A percentile compares a stretch with the other conserved stretches of the same genome.
phyloP scores from a whole-genome alignment of 1,140 invertebrate genomes.

The Choristoneura fumiferana region DNA sequence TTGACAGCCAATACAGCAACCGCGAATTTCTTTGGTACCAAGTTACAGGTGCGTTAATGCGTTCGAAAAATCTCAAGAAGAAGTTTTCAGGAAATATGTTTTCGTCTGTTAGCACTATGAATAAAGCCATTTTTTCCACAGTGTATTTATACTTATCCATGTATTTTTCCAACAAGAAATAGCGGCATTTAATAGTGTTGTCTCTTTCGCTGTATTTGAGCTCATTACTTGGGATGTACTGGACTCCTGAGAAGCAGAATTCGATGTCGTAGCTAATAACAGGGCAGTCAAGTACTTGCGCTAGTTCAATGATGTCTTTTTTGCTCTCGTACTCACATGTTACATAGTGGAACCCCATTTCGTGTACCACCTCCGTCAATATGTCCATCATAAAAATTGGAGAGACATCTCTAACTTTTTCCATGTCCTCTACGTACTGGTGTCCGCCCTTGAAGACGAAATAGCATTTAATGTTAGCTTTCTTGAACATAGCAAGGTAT shows the following conservation, averaged over 20 bases:
- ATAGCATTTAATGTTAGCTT: constrained; percentile 43
- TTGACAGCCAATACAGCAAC: constrained; percentile 20
- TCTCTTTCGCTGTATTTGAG: not conserved
- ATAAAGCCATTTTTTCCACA: constrained; percentile 36
- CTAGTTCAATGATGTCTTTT: constrained; percentile 38
- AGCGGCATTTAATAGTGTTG: constrained; percentile 27
- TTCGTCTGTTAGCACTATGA: constrained; percentile 32
- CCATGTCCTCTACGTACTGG: not conserved
- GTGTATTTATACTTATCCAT: constrained; percentile 30
- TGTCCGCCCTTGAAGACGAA: constrained; percentile 49
- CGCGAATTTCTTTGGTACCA: constrained; percentile 1
- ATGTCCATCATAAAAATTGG: constrained; percentile 35
- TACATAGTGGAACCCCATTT: constrained; percentile 40
- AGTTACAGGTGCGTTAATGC: not conserved
- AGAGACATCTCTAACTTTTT: not conserved
- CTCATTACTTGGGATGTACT: constrained; percentile 30
- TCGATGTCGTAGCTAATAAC: constrained; percentile 40
- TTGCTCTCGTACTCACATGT: constrained; percentile 33
- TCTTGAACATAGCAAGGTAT: constrained; percentile 35
- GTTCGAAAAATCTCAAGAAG: constrained; percentile 27
- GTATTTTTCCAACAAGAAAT: constrained; percentile 31
- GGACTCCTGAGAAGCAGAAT: constrained; percentile 32
- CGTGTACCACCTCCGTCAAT: constrained; percentile 36
- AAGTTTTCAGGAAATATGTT: constrained; percentile 28
- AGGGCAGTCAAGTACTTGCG: constrained; percentile 36